A percentile compares a stretch with the other conserved stretches of the same genome.
Evolutionary conservation across 2,888 invertebrate genomes (phyloP).

Genomic region (Ophonus ardosiacus): DNA sequence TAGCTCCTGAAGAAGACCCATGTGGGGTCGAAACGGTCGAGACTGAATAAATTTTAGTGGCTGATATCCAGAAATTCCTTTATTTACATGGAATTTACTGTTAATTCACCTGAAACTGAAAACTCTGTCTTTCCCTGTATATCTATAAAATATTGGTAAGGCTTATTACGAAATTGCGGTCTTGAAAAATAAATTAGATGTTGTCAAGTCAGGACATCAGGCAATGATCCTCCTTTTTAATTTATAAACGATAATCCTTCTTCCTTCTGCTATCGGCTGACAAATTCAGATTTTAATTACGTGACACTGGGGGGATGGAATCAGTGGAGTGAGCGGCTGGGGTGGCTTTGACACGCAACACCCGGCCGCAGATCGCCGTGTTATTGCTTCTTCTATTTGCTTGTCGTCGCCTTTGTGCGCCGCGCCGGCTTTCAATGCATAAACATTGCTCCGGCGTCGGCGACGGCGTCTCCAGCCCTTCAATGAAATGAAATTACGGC

Average conservation of each 20-base stretch:
- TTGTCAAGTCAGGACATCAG: not conserved
- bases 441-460: conserved; percentile 44
- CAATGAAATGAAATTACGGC: conserved; percentile 63
- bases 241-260: conserved; percentile 8
- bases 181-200: conserved; percentile 9
- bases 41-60: no score
- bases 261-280: not conserved
- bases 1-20: no score
- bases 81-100: no score
- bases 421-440: conserved; percentile 48
- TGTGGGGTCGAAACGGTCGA: no score
- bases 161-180: not conserved
- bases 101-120: no score
- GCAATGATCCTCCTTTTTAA: conserved; percentile 4
- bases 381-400: conserved; percentile 75
- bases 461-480: conserved; percentile 31
- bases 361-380: conserved; percentile 70
- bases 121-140: no score
- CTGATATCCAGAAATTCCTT: no score
- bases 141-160: not conserved
- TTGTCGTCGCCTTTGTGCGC: conserved; percentile 72
- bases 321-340: conserved; percentile 2
- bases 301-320: not conserved
- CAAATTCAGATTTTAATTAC: conserved; percentile 34
- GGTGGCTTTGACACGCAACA: conserved; percentile 54